phyloP scores from a whole-genome alignment of 2,113 vertebrate species.

The Equus quagga region DNA sequence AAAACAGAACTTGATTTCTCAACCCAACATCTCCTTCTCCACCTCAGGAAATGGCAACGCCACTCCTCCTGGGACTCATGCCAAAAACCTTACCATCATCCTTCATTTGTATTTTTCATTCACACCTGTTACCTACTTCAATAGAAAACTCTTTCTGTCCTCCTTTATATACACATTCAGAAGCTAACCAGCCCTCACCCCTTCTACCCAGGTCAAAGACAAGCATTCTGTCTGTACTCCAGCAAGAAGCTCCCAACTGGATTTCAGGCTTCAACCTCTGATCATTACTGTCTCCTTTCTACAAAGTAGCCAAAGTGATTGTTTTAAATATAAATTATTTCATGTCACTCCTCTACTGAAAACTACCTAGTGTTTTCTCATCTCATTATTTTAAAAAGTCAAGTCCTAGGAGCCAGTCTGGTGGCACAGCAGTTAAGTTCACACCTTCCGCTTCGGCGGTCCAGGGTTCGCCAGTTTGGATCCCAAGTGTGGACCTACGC shows the following conservation, averaged over 20 bases:
- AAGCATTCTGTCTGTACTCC: not conserved
- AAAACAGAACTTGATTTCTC: not conserved
- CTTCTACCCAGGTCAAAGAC: not conserved
- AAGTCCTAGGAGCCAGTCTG: not conserved
- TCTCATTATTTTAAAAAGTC: not conserved
- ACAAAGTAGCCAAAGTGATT: not conserved
- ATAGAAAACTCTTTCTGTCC: not conserved
- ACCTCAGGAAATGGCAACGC: not conserved
- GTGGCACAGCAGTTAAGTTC: no score
- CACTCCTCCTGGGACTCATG: not conserved
- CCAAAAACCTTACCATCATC: not conserved
- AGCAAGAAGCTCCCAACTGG: not conserved
- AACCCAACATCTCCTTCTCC: not conserved
- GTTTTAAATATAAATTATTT: not conserved
- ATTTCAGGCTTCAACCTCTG: not conserved
- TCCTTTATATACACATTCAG: not conserved
- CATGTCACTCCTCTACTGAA: not conserved
- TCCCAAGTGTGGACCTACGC: no score
- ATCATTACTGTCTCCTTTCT: not conserved
- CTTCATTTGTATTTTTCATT: not conserved
- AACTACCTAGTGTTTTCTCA: not conserved
- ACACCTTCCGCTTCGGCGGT: no score
- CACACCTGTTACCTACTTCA: not conserved
- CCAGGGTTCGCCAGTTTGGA: no score
- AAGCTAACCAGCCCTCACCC: not conserved